Base-by-base conservation (phyloP, 2,888 invertebrate species). In the Habroteleia sp. region DNA sequence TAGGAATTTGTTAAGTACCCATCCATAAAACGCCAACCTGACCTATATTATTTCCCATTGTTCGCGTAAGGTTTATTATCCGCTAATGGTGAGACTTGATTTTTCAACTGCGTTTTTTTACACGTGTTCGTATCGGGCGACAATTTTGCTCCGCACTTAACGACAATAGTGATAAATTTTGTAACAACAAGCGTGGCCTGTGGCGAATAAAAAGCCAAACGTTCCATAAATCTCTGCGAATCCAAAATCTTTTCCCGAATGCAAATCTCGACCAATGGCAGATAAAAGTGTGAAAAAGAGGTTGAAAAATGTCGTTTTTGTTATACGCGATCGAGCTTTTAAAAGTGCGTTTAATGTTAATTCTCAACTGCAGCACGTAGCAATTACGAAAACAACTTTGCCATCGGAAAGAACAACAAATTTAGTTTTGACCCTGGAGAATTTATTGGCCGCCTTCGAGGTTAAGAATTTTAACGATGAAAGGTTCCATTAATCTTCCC, bases 31-130 rank as follows among this genome's bases (percentile, higher is more conserved):
- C 56, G 50, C 29, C 37, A 31, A 41, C 16, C n/a, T 68, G 56
- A 68, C 66, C 66, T 27, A 68, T 48, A 68, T 68, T 56, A 29
- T 20, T 3, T 14, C 6, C 56, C 31, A 56, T 66, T 56, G 48
- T 54, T 39, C 17, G 8, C 41, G 66, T n/a, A 13, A 23, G 46
- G 42, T 66, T 66, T 46, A 68, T 68, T 48, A 48, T 56, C 41
- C 44, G 25, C 6, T 52, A 50, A 52, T 13, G 42, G 13, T 10
- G 20, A n/a, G n/a, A 41, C 42, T 31, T 13, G 37, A 35, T 50
- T 27, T 39, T 25, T 25, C 20, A 35, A 33, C 11, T 44, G 35
- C 27, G 14, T 17, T 27, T 44, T 25, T 39, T 54, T 10, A n/a
- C n/a, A n/a, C 20, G 27, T 3, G 13, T 14, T 11, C 10, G 23